A percentile compares a stretch with the other conserved stretches of the same genome.
These are phyloP conservation scores for Thymelicus acteon DNA, from an alignment of 2,888 invertebrate species.

Conservation along the genomic window DNA sequence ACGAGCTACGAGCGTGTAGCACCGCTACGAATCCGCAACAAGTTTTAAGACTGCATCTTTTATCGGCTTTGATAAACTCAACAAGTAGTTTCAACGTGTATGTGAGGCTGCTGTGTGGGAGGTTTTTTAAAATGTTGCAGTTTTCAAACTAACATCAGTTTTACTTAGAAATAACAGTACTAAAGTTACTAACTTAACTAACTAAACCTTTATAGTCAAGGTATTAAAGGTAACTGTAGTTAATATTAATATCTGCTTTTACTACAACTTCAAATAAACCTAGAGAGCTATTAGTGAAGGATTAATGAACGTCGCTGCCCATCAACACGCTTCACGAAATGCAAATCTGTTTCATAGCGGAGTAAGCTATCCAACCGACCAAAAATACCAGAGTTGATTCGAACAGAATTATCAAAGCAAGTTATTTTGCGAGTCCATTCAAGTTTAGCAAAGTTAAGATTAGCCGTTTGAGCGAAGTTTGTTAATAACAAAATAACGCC, in stretches of 20 bases:
- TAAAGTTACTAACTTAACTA: no score
- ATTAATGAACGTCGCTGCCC: no score
- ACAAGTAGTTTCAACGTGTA: neutral
- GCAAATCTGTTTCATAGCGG: slow-evolving; percentile 5
- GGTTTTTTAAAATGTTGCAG: no score
- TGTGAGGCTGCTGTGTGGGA: neutral
- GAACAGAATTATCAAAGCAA: slow-evolving; percentile 26
- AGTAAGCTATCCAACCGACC: neutral
- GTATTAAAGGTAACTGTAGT: no score
- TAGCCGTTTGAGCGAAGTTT: slow-evolving; percentile 40
- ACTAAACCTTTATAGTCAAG: no score
- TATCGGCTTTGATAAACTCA: neutral
- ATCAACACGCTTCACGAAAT: neutral
- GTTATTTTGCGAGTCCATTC: slow-evolving; percentile 28
- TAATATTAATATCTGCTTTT: no score
- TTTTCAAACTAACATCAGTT: no score
- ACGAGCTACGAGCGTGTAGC: neutral
- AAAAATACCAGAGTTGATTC: slow-evolving; percentile 18
- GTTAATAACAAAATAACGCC: slow-evolving; percentile 44
- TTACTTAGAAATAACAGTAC: no score
- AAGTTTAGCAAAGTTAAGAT: slow-evolving; percentile 30
- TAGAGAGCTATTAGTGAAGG: no score
- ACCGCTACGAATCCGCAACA: neutral
- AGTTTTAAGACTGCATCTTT: neutral
- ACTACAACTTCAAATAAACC: no score